Evolutionary conservation across 2,113 vertebrate genomes (phyloP).

Genomic region (Camelus dromedarius): DNA sequence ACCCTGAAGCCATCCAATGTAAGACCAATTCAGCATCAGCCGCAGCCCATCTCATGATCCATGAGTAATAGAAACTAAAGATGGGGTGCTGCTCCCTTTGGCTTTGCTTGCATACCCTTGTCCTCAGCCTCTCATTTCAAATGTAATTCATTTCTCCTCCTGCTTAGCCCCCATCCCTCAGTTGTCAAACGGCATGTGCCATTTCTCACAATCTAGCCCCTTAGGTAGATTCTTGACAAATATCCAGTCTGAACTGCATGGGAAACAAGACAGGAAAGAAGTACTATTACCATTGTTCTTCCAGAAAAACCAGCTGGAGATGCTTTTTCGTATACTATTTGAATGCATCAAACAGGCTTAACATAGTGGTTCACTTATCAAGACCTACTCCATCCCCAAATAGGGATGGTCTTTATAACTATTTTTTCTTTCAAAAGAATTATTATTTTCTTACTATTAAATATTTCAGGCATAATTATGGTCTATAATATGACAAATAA

Average conservation of each 20-base stretch:
- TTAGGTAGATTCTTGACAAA: background rate
- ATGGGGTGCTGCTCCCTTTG: background rate
- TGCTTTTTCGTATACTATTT: background rate
- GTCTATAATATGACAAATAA: slow-evolving; percentile 22
- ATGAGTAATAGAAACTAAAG: background rate
- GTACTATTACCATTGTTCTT: background rate
- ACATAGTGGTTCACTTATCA: background rate
- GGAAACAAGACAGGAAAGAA: slow-evolving; percentile 9
- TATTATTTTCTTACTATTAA: background rate
- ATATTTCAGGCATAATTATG: background rate
- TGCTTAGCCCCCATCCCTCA: background rate
- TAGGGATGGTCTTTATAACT: background rate
- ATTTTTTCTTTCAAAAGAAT: background rate
- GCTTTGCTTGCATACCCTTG: background rate
- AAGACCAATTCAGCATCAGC: background rate
- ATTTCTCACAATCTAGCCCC: background rate
- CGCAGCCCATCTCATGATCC: background rate
- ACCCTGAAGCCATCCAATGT: background rate
- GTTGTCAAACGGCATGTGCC: background rate
- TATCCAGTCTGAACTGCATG: background rate
- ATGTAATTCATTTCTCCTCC: background rate
- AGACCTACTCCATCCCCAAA: background rate
- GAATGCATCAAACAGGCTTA: background rate
- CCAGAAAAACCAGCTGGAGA: background rate
- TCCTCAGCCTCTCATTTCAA: background rate